Evolutionary conservation across 1,140 invertebrate genomes (phyloP), one percentile per base, ranked within the genome.

Genomic region (Megalopta genalis): DNA sequence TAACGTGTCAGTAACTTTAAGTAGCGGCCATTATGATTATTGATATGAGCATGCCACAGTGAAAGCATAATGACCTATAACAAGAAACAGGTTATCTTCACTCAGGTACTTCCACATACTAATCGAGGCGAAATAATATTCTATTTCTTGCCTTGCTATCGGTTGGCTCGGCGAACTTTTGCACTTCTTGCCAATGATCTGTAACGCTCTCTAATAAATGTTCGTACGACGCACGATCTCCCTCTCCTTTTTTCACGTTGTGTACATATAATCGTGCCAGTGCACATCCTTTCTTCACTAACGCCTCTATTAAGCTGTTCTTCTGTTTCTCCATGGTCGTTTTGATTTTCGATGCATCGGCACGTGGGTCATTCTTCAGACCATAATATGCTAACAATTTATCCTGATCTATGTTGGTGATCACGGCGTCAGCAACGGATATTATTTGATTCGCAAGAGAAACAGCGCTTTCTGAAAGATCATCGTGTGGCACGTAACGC

Each of bases 281-380:
- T 62, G 96, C 96, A 86, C 95, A 95, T 60, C 96, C 97, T 91
- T 95, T 96, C 76, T 95, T 95, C 54, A 95, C 94, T 25, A 97
- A 90, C 23, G 96, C 95, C 82, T 98, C 97, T 52, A 98, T 92
- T 52, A 98, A 92, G 76, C 94, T 95, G 63, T 91, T 94, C 88
- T 96, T 97, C 87, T 97, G 95, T 87, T 97, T 97, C 54, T 99
- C 98, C 95, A 97, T 97, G 80, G 94, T 94, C 94, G 93, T 94
- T 93, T 97, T 97, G 62, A 97, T 96, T 91, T 97, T 97, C 7
- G 93, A 90, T 0, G 97, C 96, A 90, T 98, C 97, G 0, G 94
- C 90, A 65, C 97, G 93, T 21, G 94, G 95, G 90, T 98, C 97
- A 68, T 94, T 95, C 90, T 98, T 98, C 77, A 97, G 94, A 0